phyloP scores from a whole-genome alignment of 1,140 invertebrate species.

The Zeugodacus cucurbitae region DNA sequence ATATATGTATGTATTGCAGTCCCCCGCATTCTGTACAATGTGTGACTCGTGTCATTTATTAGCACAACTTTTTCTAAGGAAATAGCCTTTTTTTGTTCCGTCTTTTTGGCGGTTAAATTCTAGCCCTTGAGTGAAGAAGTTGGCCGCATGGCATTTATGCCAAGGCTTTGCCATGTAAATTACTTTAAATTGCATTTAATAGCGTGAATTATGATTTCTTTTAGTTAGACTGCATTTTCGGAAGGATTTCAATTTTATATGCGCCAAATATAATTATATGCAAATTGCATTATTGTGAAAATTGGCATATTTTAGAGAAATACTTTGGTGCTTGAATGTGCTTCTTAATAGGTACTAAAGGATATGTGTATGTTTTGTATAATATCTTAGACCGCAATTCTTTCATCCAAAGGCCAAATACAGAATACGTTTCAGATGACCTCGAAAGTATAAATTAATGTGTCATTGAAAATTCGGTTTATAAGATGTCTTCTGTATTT shows the following conservation, averaged over 20 bases:
- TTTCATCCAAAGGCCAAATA: too few relatives aligned
- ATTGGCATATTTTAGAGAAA: not conserved
- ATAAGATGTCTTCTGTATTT: too few relatives aligned
- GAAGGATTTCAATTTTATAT: not conserved
- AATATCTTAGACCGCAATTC: too few relatives aligned
- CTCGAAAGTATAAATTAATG: too few relatives aligned
- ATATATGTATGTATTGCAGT: not conserved
- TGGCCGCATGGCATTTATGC: not conserved
- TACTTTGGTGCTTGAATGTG: not conserved
- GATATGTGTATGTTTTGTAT: too few relatives aligned
- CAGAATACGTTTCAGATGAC: too few relatives aligned
- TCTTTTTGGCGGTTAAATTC: constrained; percentile 13
- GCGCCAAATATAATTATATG: not conserved
- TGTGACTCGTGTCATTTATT: not conserved
- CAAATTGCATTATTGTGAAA: not conserved
- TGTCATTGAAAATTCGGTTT: too few relatives aligned
- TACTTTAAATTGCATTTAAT: constrained; percentile 10
- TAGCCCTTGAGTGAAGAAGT: not conserved
- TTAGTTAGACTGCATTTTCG: not conserved
- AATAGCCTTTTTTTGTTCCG: constrained; percentile 5
- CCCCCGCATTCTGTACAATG: not conserved
- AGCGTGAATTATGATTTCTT: not conserved
- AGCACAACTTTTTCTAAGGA: not conserved
- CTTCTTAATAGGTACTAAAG: not conserved
- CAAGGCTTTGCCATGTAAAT: constrained; percentile 9